Evolutionary conservation across 37 sponge, comb jelly and placozoan genomes (phyloP), one percentile per base, ranked within the genome.

Genomic region (Mnemiopsis leidyi): DNA sequence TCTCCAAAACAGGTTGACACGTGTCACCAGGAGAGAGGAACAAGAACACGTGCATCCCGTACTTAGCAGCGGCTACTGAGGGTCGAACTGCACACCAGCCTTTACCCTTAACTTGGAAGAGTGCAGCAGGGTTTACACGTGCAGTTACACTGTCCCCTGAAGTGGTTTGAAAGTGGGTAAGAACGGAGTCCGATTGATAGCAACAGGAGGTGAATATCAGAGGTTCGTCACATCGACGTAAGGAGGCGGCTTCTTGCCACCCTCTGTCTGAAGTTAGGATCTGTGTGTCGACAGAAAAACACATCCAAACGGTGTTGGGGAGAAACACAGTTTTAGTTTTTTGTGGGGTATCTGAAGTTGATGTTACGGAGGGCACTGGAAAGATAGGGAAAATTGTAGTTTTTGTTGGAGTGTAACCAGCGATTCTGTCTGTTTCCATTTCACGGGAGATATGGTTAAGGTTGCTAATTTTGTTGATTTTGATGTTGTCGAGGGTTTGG

Each of bases 1-100:
- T 1, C 23, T 23, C 1, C 2, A 21, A 20, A 21, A 69, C 73
- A 34, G 79, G 32, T 32, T 31, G 79, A 32, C 79, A 77, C 36
- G 33, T 20, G 35, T 77, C 79, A 1, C 79, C 79, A 2, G 79
- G 79, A 18, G 20, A 34, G 0, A 77, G 79, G 36, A 77, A 77
- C 79, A 77, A 13, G 36, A 77, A 77, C 18, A 26, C 79, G 35
- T 31, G 79, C 20, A 34, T 32, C 33, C 79, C 36, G 35, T 77
- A 77, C 18, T 20, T 77, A 34, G 32, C 20, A 16, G 79, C 79
- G 79, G 79, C 79, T 77, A 77, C 7, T 16, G 79, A 77, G 21
- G 79, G 79, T 31, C 26, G 33, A 20, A 77, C 9, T 3, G 32
- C 32, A 18, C 32, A 77, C 79, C 79, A 77, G 7, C 79, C 79